A percentile compares a stretch with the other conserved stretches of the same genome.
Conservation (phyloP, 2,797 vertebrate species). For the Mormyrops boulengeri region DNA sequence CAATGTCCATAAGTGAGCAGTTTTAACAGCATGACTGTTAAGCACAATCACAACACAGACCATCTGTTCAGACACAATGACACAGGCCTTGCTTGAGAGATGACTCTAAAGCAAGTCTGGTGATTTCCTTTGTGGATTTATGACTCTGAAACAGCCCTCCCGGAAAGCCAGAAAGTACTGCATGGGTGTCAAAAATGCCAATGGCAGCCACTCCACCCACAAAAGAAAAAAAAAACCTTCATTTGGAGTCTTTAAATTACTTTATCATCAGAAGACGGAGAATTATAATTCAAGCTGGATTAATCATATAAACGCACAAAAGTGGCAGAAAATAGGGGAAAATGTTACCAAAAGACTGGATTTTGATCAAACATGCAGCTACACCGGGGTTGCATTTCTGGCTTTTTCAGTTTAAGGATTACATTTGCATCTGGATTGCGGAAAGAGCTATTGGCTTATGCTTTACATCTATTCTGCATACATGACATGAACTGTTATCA, state of each 20-base stretch:
- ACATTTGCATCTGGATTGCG: background rate
- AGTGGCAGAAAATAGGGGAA: background rate
- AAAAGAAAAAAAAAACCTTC: background rate
- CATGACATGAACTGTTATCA: background rate
- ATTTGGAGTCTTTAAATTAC: background rate
- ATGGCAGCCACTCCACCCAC: background rate
- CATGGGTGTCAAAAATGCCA: background rate
- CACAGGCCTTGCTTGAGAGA: background rate
- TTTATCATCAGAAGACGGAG: background rate
- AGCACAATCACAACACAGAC: conserved; percentile 3
- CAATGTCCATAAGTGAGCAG: background rate
- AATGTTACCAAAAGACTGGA: background rate
- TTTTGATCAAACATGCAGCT: background rate
- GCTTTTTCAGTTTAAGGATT: background rate
- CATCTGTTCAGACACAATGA: background rate
- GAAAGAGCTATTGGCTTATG: background rate
- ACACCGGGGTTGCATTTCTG: background rate
- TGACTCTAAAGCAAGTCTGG: background rate
- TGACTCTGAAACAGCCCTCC: background rate
- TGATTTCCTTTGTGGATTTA: background rate
- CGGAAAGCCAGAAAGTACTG: background rate
- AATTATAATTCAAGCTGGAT: background rate
- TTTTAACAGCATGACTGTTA: background rate
- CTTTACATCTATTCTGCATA: background rate
- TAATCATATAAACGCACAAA: background rate